Percentiles rank a stretch among this genome's conserved stretches.
Conservation (phyloP, 1,140 invertebrate genomes). For the Vollenhovia emeryi region DNA sequence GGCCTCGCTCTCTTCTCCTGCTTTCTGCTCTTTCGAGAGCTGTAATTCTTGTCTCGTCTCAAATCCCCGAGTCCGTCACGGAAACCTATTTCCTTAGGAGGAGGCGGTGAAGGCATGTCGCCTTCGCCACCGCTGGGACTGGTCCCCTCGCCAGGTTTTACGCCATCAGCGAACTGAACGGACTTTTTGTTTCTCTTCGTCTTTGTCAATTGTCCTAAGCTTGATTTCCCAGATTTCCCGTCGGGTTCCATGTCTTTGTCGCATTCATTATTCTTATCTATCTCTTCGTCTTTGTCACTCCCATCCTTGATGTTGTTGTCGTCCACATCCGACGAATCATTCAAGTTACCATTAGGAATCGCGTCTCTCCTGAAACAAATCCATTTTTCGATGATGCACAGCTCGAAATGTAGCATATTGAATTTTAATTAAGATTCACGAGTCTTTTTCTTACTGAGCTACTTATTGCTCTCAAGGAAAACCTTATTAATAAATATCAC, state of each 20-base stretch:
- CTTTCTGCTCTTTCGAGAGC: slow-evolving; percentile 84
- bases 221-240: slow-evolving; percentile 47
- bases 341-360: slow-evolving; percentile 74
- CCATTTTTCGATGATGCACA: neutral
- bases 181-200: slow-evolving; percentile 81
- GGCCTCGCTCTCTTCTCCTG: slow-evolving; percentile 83
- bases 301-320: slow-evolving; percentile 65
- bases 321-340: slow-evolving; percentile 70
- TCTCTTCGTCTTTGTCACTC: slow-evolving; percentile 70
- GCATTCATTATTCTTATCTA: slow-evolving; percentile 58
- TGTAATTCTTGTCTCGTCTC: slow-evolving; percentile 82
- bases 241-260: slow-evolving; percentile 50
- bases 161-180: slow-evolving; percentile 88
- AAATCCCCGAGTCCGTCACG: slow-evolving; percentile 77
- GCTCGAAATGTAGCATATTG: slow-evolving; percentile 12
- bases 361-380: slow-evolving; percentile 69
- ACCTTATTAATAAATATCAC: neutral
- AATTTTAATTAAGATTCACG: slow-evolving; percentile 17
- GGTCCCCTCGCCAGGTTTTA: slow-evolving; percentile 88
- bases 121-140: slow-evolving; percentile 88
- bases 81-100: slow-evolving; percentile 79
- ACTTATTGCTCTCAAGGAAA: no score
- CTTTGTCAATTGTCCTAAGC: slow-evolving; percentile 41
- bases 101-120: slow-evolving; percentile 88
- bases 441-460: neutral